These are phyloP conservation scores for Pteronura brasiliensis DNA, from an alignment of 2,113 vertebrate species.

Conservation along the genomic window DNA sequence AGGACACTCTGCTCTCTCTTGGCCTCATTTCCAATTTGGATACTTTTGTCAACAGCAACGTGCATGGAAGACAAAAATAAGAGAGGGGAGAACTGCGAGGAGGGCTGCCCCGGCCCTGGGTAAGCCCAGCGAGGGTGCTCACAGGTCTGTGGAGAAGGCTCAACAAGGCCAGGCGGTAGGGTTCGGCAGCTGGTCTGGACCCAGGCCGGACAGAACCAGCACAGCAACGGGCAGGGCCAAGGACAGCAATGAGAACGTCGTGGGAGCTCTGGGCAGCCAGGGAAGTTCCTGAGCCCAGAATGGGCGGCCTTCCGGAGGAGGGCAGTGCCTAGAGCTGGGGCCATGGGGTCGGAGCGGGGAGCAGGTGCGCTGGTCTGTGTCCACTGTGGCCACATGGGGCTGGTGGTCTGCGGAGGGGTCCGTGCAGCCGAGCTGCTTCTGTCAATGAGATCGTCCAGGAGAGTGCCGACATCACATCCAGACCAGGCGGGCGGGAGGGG, in stretches of 20 bases:
- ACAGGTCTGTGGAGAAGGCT: not conserved
- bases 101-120: not conserved
- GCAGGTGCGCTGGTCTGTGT: not conserved
- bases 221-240: not conserved
- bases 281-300: not conserved
- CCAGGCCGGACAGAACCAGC: not conserved
- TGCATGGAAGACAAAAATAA: not conserved
- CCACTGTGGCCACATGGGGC: not conserved
- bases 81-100: not conserved
- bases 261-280: no score
- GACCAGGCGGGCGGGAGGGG: not conserved
- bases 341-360: accelerated
- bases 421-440: not conserved
- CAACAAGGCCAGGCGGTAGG: not conserved
- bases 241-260: not conserved
- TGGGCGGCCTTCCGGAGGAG: accelerated
- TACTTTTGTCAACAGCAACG: not conserved
- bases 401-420: accelerated
- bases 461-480: no score
- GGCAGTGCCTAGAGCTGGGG: not conserved
- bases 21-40: not conserved
- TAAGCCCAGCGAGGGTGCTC: not conserved
- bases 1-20: not conserved
- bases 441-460: not conserved
- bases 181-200: not conserved